A percentile compares a stretch with the other conserved stretches of the same genome.
phyloP scores from a whole-genome alignment of 2,797 vertebrate genomes.

The Leucoraja ocellata region DNA sequence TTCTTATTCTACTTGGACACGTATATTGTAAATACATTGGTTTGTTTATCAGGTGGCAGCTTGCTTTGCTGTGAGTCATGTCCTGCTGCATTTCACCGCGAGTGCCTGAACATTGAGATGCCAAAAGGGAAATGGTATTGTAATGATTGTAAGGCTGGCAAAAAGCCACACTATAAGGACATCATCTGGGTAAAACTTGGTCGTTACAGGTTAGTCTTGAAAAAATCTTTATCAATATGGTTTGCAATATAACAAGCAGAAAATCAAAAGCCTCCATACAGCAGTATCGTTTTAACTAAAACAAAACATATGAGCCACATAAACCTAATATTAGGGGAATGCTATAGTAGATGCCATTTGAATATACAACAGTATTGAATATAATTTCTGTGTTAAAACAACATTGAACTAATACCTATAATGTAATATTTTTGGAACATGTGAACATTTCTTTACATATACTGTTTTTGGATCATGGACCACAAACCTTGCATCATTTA shows the following conservation, averaged over 20 bases:
- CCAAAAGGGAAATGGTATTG: conserved; percentile 97
- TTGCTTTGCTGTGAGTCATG: conserved; percentile 96
- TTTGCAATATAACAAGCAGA: neutral
- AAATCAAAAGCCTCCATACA: neutral
- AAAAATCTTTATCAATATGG: neutral
- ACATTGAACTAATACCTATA: neutral
- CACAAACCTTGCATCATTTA: neutral
- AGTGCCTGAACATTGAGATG: conserved; percentile 96
- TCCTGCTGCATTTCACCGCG: conserved; percentile 90
- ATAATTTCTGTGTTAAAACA: neutral
- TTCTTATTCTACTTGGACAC: neutral
- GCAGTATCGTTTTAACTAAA: neutral
- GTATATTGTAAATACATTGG: neutral
- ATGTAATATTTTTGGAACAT: neutral
- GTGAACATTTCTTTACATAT: neutral
- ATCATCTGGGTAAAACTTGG: conserved; percentile 97
- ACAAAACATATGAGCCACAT: no score
- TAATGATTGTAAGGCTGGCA: conserved; percentile 94
- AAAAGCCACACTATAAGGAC: conserved; percentile 90
- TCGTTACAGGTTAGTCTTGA: conserved; percentile 79
- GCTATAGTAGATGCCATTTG: neutral
- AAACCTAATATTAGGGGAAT: neutral
- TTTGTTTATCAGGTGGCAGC: conserved; percentile 72
- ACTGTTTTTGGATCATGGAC: neutral
- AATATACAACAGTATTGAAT: neutral